Conservation (phyloP, 2,797 vertebrate genomes). For the Poecilia wingei region DNA sequence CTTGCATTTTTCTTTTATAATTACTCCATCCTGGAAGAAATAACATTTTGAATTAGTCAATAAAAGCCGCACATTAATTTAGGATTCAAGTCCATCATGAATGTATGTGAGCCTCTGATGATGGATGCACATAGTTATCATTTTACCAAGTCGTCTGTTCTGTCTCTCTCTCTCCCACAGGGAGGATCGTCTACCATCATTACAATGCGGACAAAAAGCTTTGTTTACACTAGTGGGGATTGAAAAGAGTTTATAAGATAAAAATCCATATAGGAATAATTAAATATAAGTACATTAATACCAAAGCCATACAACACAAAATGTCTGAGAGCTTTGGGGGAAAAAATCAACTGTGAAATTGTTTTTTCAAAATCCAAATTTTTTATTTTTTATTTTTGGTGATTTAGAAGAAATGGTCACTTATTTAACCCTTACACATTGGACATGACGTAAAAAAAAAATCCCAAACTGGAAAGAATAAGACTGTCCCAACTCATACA, state of each 20-base stretch:
- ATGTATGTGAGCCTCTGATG: background rate
- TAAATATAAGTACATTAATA: conserved; percentile 2
- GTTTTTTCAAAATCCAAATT: background rate
- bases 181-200: background rate
- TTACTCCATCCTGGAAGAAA: background rate
- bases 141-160: conserved; percentile 2
- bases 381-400: conserved; percentile 6
- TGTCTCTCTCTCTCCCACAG: conserved; percentile 28
- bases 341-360: background rate
- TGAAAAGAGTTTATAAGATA: conserved; percentile 29
- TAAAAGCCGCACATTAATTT: background rate
- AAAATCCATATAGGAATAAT: conserved; percentile 13
- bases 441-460: background rate
- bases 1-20: background rate
- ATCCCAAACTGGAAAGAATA: background rate
- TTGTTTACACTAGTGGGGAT: conserved; percentile 18
- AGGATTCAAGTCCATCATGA: background rate
- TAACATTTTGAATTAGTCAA: background rate
- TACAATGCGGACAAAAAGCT: conserved; percentile 12
- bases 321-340: background rate
- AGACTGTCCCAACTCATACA: background rate
- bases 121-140: background rate
- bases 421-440: conserved; percentile 6
- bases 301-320: conserved; percentile 6
- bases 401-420: background rate